Base-by-base conservation (phyloP, 1,140 invertebrate species). In the Drosophila biarmipes region DNA sequence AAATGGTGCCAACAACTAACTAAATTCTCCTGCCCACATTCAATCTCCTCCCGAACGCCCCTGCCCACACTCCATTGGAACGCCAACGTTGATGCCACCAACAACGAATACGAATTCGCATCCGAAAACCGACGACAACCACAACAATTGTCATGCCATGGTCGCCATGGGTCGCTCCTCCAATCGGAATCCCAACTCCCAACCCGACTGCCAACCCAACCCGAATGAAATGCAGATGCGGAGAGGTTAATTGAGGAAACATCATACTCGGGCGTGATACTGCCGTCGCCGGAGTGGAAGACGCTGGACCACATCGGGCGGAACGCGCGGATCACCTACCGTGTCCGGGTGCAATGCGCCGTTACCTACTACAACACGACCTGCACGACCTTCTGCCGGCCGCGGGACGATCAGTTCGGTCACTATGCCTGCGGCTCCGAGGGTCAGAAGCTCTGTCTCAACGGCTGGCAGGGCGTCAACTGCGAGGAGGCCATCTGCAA, bases 281-380 rank as follows among this genome's bases (percentile, higher is more conserved):
- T 97, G 82, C 97, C 97, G 43, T 96, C 96, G 77, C 94, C 95
- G 45, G 96, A 96, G 91, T 98, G 97, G 97, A 97, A 98, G 93
- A 97, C 97, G 54, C 93, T 98, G 81, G 95, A 96, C 90, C 96
- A 97, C 93, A 94, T 95, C 80, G 96, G 96, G 64, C 93, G 93
- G 51, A 95, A 94, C 73, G 96, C 96, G 27, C 93, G 95, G 71
- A 93, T 99, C 58, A 95, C 95, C 12, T 98, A 98, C 93, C 94
- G 96, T 85, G 97, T 98, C 90, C 95, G 98, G 55, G 97, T 99
- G 24, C 94, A 96, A 80, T 99, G 98, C 93, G 95, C 97, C 92
- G 94, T 95, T 79, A 96, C 98, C 93, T 99, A 99, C 93, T 99
- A 98, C 94, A 98, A 98, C 90, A 95, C 97, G 78, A 97, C 96